Percentiles rank a stretch among this genome's conserved stretches.
Conservation (phyloP, 2,113 vertebrate genomes). For the Monopterus albus region DNA sequence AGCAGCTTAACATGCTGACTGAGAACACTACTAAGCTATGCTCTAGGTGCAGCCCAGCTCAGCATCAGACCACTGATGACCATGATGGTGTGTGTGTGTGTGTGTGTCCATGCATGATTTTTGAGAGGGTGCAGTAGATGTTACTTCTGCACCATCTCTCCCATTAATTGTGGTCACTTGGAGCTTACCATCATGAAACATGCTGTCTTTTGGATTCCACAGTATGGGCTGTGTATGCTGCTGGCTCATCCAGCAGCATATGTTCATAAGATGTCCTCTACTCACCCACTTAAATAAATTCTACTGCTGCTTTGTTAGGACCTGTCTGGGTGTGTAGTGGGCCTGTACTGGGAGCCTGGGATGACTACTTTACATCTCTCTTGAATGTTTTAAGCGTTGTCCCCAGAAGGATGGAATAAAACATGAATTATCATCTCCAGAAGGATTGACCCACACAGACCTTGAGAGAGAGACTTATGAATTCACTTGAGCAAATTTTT, state of each 20-base stretch:
- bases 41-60: slow-evolving; percentile 55
- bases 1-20: slow-evolving; percentile 67
- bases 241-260: slow-evolving; percentile 51
- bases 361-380: slow-evolving; percentile 41
- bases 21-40: slow-evolving; percentile 44
- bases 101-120: slow-evolving; percentile 21
- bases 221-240: slow-evolving; percentile 31
- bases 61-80: slow-evolving; percentile 29
- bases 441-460: slow-evolving; percentile 39
- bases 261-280: slow-evolving; percentile 47
- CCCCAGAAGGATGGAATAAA: slow-evolving; percentile 57
- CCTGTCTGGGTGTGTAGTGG: slow-evolving; percentile 21
- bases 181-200: slow-evolving; percentile 61
- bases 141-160: slow-evolving; percentile 72
- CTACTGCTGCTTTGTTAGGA: slow-evolving; percentile 46
- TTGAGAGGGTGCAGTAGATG: slow-evolving; percentile 51
- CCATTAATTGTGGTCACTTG: slow-evolving; percentile 75
- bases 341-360: slow-evolving; percentile 31
- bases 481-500: slow-evolving; percentile 43
- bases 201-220: slow-evolving; percentile 53
- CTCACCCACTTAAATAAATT: slow-evolving; percentile 44
- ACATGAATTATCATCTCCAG: slow-evolving; percentile 55
- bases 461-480: slow-evolving; percentile 27
- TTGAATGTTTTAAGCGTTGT: slow-evolving; percentile 66
- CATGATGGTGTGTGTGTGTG: slow-evolving; percentile 12